Evolutionary conservation across 2,888 invertebrate genomes (phyloP).

Genomic region (Acleris sparsana): DNA sequence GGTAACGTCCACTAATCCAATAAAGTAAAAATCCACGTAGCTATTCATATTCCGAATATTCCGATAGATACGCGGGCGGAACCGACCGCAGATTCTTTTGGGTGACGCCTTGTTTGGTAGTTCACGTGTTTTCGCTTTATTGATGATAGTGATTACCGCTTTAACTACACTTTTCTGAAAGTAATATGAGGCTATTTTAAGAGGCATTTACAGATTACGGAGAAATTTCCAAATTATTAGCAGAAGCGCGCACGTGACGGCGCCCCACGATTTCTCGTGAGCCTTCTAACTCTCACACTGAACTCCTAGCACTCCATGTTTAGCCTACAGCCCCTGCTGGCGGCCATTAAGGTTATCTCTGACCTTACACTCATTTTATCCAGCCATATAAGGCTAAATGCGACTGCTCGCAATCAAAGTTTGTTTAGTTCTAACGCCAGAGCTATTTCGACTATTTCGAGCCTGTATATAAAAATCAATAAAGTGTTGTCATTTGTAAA

Average conservation of each 20-base stretch:
- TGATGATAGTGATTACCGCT: not conserved
- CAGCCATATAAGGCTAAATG: conserved; percentile 22
- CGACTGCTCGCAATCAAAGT: conserved; percentile 18
- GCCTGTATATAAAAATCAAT: not conserved
- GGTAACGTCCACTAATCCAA: no score
- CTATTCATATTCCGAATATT: no score
- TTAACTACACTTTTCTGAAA: not conserved
- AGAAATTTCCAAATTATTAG: conserved; percentile 14
- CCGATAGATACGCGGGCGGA: no score
- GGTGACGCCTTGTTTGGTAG: no score
- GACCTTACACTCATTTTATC: conserved; percentile 42
- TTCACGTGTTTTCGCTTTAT: no score
- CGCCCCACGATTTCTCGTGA: conserved; percentile 60
- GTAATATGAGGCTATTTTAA: not conserved
- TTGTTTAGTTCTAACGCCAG: not conserved
- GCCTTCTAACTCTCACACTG: conserved; percentile 44
- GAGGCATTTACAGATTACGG: not conserved
- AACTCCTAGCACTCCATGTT: conserved; percentile 36
- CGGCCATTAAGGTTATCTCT: conserved; percentile 41
- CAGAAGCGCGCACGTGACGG: conserved; percentile 44
- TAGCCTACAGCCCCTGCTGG: conserved; percentile 43
- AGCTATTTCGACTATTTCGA: conserved; percentile 17
- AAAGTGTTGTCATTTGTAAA: no score
- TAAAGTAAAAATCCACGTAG: no score
- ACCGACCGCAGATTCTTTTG: no score